Evolutionary conservation across 2,797 vertebrate species (phyloP).

Genomic region (Leucoraja ocellata): DNA sequence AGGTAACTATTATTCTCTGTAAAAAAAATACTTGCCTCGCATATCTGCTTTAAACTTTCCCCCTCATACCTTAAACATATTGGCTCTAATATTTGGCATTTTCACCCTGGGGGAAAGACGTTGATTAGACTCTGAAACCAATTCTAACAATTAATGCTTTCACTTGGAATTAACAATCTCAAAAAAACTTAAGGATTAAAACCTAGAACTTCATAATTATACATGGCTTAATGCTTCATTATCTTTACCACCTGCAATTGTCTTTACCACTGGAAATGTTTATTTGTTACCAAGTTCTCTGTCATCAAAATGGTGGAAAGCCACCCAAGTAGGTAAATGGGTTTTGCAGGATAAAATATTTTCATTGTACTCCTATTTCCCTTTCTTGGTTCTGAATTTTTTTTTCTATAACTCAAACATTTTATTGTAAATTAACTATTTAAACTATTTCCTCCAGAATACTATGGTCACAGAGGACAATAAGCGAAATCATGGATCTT

Average conservation of each 20-base stretch:
- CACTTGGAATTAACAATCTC: background rate
- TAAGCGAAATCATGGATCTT: constrained; percentile 42
- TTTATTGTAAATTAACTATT: background rate
- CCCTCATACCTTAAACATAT: too few species aligned
- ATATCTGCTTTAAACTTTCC: too few species aligned
- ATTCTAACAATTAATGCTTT: background rate
- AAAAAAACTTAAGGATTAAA: background rate
- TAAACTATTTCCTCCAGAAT: constrained; percentile 40
- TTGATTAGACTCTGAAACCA: background rate
- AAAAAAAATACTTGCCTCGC: too few species aligned
- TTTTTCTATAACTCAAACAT: background rate
- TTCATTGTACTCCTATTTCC: background rate
- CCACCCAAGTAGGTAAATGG: background rate
- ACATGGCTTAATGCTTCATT: background rate
- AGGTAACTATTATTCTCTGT: too few species aligned
- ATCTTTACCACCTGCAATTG: background rate
- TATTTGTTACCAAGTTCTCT: background rate
- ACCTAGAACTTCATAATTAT: background rate
- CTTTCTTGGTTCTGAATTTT: background rate
- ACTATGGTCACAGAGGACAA: background rate
- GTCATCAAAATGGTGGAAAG: background rate
- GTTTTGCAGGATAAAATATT: background rate
- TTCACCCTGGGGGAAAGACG: too few species aligned
- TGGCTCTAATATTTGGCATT: too few species aligned
- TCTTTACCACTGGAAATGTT: background rate